Evolutionary conservation across 2,113 vertebrate genomes (phyloP), one percentile per base, ranked within the genome.

Genomic region (Carassius auratus): DNA sequence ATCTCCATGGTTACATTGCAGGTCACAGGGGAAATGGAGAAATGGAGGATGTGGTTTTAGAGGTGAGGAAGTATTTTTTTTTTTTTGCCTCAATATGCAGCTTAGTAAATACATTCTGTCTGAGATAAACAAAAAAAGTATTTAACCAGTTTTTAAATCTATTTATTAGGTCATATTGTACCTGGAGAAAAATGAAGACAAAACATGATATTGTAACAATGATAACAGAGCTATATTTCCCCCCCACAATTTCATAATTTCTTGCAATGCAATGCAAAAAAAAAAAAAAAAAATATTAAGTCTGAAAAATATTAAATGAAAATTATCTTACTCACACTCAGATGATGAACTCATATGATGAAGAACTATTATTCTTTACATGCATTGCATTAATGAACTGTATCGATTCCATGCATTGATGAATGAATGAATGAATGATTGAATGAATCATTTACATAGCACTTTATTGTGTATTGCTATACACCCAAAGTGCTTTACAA

Each of bases 21-120:
- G 23, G 36, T 42, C 33, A 68, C 8, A 77, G 13, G 10, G 77
- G 83, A 85, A 81, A 48, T 83, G 36, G 38, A 85, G 85, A 66
- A 71, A 26, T 26, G 26, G 26, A 85, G 79, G 84, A 85, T 78
- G 78, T 85, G 79, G 71, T 74, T 23, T 45, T 4, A 71, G 61
- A 42, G 38, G 59, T 64, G 57, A 87, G 84, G 73, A 85, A 82
- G 69, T 82, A 26, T 26, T 26, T 26, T 59, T 4, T 81, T 81
- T 81, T 85, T 23, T 69, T 87, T 10, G 26, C 23, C 5, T 78
- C n/a, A 61, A 9, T 48, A 12, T 26, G 59, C 21, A 74, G 19
- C 55, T 38, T 26, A 86, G 61, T 3, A 12, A 8, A 10, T 4
- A 82, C 62, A 33, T 12, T 52, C 3, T 36, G 30, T 69, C 66